These are phyloP conservation scores for Amblyteles armatorius DNA, from an alignment of 2,888 invertebrate genomes.

Conservation along the genomic window DNA sequence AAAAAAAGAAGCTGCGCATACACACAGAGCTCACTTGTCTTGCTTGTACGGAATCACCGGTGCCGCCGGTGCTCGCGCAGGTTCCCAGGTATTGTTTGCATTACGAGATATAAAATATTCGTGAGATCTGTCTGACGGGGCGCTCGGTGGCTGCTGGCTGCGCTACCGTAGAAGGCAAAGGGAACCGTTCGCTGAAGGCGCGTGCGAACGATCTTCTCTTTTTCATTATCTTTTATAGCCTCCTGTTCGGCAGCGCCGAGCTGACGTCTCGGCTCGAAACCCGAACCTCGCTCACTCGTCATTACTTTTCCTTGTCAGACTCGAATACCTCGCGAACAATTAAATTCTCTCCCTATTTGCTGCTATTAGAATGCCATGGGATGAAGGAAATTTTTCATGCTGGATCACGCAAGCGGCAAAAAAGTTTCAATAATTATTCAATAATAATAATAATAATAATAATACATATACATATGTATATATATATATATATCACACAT, in stretches of 20 bases:
- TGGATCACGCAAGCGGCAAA: background rate
- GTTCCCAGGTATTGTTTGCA: slow-evolving; percentile 72
- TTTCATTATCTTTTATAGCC: slow-evolving; percentile 16
- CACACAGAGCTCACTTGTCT: slow-evolving; percentile 28
- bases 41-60: slow-evolving; percentile 37
- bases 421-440: background rate
- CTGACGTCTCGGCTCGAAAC: background rate
- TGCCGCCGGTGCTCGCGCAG: slow-evolving; percentile 19
- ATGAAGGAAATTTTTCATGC: background rate
- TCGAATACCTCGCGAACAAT: slow-evolving; percentile 12
- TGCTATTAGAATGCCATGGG: background rate
- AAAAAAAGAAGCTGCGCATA: slow-evolving; percentile 19
- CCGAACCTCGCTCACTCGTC: slow-evolving; percentile 25
- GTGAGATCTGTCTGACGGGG: slow-evolving; percentile 67
- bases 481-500: too few species aligned
- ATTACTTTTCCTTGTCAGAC: slow-evolving; percentile 9
- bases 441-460: background rate
- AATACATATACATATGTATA: background rate
- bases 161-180: slow-evolving; percentile 59
- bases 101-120: slow-evolving; percentile 68
- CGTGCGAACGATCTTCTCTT: slow-evolving; percentile 57
- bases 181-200: slow-evolving; percentile 49
- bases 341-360: background rate
- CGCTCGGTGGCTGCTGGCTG: background rate
- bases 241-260: background rate